A percentile compares a stretch with the other conserved stretches of the same genome.
Conservation (phyloP, 2,113 vertebrate genomes). For the Dipodomys merriami region DNA sequence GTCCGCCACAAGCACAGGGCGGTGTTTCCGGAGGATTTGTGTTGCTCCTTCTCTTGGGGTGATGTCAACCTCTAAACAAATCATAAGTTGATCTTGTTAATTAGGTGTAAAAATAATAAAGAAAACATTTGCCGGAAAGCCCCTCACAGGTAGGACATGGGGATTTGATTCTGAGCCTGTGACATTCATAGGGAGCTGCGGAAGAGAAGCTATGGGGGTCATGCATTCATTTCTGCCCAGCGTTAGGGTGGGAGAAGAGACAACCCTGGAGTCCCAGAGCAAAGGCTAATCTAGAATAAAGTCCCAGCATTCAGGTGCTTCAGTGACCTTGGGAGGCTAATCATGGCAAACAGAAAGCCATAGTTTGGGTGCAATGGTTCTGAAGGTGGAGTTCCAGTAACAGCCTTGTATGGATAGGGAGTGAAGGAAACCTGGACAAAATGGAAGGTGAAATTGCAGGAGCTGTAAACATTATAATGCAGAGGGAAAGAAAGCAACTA, state of each 20-base stretch:
- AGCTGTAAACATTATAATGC: not conserved
- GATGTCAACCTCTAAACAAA: not conserved
- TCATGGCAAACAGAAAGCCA: not conserved
- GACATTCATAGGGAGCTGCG: accelerated
- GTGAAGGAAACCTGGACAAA: not conserved
- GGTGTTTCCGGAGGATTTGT: not conserved
- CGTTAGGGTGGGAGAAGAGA: not conserved
- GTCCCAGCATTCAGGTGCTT: not conserved
- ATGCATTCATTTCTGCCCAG: not conserved
- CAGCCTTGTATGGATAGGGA: not conserved
- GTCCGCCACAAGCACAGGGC: not conserved
- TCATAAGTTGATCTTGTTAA: not conserved
- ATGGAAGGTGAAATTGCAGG: not conserved
- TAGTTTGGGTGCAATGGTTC: not conserved
- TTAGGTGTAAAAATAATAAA: not conserved
- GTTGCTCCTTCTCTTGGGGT: not conserved
- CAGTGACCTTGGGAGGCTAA: not conserved
- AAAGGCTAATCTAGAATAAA: not conserved
- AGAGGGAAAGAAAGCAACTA: not conserved
- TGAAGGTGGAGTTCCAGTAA: not conserved
- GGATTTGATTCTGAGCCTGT: not conserved
- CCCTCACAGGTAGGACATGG: not conserved
- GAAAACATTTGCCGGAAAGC: not conserved
- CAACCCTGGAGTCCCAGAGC: not conserved
- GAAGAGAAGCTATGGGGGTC: not conserved